Percentiles rank a stretch among this genome's conserved stretches.
phyloP scores from a whole-genome alignment of 1,140 invertebrate genomes.

The Himalopsyche phryganea region DNA sequence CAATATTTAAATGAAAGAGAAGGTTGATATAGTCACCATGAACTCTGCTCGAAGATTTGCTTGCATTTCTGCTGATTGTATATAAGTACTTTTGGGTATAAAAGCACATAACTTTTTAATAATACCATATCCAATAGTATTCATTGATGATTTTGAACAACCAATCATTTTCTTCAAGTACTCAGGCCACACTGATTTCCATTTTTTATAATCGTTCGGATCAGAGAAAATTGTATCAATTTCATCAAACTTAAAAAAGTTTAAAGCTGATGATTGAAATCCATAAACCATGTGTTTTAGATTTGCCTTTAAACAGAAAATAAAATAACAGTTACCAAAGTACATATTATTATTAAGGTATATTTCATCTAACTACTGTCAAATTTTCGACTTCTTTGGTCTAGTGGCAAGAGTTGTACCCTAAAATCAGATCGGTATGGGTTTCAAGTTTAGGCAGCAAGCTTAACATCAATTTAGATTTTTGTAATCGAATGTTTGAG shows the following conservation, averaged over 20 bases:
- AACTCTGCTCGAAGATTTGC: slow-evolving; percentile 58
- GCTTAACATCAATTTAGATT: no score
- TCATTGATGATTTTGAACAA: slow-evolving; percentile 57
- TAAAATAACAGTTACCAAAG: no score
- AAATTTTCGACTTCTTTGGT: no score
- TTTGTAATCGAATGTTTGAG: no score
- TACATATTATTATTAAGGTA: no score
- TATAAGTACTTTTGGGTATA: slow-evolving; percentile 50
- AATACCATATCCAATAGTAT: slow-evolving; percentile 54
- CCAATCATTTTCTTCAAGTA: slow-evolving; percentile 54
- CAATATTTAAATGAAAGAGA: no score
- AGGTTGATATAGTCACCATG: slow-evolving; percentile 45
- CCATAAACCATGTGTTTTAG: slow-evolving; percentile 59
- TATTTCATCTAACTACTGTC: no score
- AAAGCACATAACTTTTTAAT: slow-evolving; percentile 51
- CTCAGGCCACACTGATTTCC: slow-evolving; percentile 55
- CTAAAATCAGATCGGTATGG: no score
- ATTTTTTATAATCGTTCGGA: slow-evolving; percentile 53
- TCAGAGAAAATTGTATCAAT: slow-evolving; percentile 60
- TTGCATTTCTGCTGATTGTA: slow-evolving; percentile 52
- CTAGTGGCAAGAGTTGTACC: no score
- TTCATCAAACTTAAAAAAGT: slow-evolving; percentile 56
- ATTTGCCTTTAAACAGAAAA: slow-evolving; percentile 55
- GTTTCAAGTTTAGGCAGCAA: no score
- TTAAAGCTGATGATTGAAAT: slow-evolving; percentile 56